Evolutionary conservation across 2,888 invertebrate species (phyloP), one percentile per base, ranked within the genome.

Genomic region (Agrilus cyanescens): DNA sequence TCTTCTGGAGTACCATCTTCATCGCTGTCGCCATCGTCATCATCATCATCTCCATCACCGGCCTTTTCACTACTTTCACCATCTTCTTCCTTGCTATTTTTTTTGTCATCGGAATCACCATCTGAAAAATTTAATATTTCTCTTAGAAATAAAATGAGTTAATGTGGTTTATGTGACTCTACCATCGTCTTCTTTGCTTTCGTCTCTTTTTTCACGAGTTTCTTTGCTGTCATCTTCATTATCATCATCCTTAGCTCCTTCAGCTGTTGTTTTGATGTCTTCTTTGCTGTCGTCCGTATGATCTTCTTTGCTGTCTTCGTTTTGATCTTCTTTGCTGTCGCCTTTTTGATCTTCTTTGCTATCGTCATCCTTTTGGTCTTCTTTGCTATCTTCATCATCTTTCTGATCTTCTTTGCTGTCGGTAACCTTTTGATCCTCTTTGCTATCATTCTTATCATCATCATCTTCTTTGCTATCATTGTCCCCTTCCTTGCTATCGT

Each of bases 1-100:
- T 74, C 74, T 48, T 72, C 73, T 20, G 70, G 69, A 2, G 66
- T 65, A 1, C 58, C 56, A 46, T 74, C 73, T 57, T 72, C 73
- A 45, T 70, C 72, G 32, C 67, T 67, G 2, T 65, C 65, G 15
- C 50, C 52, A 46, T 48, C 47, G 44, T 48, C 50, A 36, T 39
- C 53, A 41, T 48, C 51, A 37, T 52, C 54, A 30, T 47, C 51
- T n/a, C 46, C 40, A 32, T 48, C 50, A 20, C 41, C 47, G 40
- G 47, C 48, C 39, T 36, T 49, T 46, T 49, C 53, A 25, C 46
- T 46, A 36, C 49, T 49, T 30, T 50, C 43, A 12, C 30, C 36
- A 35, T 20, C 41, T 12, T 38, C 38, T 13, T 40, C 50, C 12
- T 30, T 41, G n/a, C 38, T 41, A 46, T 48, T 50, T 46, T 55